Conservation (phyloP, 1,140 invertebrate species). For the Penaeus chinensis region DNA sequence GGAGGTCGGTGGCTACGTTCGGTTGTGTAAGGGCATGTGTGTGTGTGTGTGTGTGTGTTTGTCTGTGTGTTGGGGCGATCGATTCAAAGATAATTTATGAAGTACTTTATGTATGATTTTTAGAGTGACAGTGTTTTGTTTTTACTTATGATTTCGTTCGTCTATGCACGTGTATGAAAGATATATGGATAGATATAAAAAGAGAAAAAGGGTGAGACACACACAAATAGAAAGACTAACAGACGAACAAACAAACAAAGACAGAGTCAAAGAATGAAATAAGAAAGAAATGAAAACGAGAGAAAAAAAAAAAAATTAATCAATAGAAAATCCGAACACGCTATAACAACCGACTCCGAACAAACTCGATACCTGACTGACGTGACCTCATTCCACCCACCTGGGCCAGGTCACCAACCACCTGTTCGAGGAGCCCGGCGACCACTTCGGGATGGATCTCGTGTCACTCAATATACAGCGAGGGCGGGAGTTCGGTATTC, state of each 20-base stretch:
- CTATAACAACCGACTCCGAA: neutral
- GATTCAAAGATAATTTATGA: too few species aligned
- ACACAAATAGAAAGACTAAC: neutral
- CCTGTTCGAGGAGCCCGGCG: slow-evolving; percentile 68
- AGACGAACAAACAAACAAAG: neutral
- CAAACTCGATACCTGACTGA: neutral
- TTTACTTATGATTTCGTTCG: neutral
- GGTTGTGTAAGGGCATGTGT: too few species aligned
- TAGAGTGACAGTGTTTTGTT: too few species aligned
- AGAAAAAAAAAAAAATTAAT: neutral
- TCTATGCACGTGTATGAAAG: too few species aligned
- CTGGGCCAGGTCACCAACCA: slow-evolving; percentile 68
- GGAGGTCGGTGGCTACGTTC: slow-evolving; percentile 73
- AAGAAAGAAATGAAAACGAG: neutral
- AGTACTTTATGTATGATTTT: too few species aligned
- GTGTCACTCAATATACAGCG: slow-evolving; percentile 96
- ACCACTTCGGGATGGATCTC: slow-evolving; percentile 77
- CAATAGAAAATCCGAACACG: neutral
- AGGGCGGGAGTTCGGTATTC: slow-evolving; percentile 90
- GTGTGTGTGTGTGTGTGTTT: neutral
- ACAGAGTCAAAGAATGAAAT: neutral
- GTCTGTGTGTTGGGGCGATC: neutral
- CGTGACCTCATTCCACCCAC: neutral
- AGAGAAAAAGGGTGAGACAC: neutral
- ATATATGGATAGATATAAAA: neutral